Conservation (phyloP, 2,113 vertebrate species). For the Nicator chloris region DNA sequence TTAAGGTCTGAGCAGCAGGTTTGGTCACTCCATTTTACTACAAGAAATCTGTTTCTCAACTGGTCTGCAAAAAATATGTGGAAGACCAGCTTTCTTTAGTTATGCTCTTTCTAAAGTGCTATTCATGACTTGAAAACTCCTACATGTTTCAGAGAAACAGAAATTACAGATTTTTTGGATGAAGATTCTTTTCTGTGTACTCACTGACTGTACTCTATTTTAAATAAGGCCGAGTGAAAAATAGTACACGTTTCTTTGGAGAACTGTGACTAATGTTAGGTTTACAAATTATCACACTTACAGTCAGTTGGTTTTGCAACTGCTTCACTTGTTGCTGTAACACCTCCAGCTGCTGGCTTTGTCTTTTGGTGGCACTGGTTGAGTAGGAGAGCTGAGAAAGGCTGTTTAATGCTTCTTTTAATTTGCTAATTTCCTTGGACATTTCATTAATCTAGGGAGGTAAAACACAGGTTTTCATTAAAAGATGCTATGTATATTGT, state of each 20-base stretch:
- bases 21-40: neutral
- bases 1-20: neutral
- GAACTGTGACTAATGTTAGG: neutral
- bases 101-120: neutral
- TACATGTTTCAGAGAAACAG: neutral
- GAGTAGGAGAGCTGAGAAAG: slow-evolving; percentile 94
- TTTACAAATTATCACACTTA: slow-evolving; percentile 68
- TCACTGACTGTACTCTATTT: neutral
- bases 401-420: slow-evolving; percentile 96
- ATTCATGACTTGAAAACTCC: neutral
- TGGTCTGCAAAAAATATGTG: neutral
- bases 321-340: slow-evolving; percentile 95
- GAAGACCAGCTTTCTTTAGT: neutral
- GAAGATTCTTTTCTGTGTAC: neutral
- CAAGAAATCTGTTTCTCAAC: neutral
- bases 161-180: neutral
- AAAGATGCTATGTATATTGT: neutral
- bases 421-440: slow-evolving; percentile 90
- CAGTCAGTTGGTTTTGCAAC: slow-evolving; percentile 89
- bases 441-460: slow-evolving; percentile 87
- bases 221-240: neutral
- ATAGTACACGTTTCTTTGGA: fast-evolving
- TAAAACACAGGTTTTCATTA: neutral
- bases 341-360: slow-evolving; percentile 87
- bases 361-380: slow-evolving; percentile 84